Percentiles rank a stretch among this genome's conserved stretches.
These are phyloP conservation scores for Halcyon malimbica DNA, from an alignment of 2,113 vertebrate genomes.

Conservation along the genomic window DNA sequence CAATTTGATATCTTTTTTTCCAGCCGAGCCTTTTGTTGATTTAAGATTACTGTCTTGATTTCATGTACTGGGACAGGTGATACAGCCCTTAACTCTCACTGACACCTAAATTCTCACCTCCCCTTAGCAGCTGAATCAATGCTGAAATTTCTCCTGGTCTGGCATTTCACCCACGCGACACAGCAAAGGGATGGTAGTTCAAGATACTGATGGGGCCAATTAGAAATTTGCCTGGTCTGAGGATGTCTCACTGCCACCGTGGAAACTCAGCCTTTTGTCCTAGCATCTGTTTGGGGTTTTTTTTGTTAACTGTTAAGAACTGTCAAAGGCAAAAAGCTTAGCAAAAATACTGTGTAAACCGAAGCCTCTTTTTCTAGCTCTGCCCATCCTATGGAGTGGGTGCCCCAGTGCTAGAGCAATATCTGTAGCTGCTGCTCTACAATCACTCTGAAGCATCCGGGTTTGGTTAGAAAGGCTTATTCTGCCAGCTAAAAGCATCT, in stretches of 20 bases:
- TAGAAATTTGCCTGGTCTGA: neutral
- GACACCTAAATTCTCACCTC: neutral
- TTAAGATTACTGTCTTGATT: conserved; percentile 8
- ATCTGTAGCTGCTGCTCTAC: neutral
- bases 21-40: neutral
- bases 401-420: conserved; percentile 32
- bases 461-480: neutral
- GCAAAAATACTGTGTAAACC: neutral
- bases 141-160: neutral
- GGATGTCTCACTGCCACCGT: neutral
- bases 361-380: conserved; percentile 27
- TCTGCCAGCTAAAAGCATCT: neutral
- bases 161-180: neutral
- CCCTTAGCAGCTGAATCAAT: neutral
- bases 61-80: neutral
- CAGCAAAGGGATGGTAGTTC: neutral
- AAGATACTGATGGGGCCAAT: neutral
- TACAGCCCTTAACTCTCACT: neutral
- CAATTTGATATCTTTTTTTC: neutral
- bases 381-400: conserved; percentile 26
- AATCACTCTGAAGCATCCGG: neutral
- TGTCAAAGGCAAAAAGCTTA: conserved; percentile 28
- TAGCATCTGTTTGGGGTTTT: neutral
- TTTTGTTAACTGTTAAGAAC: neutral
- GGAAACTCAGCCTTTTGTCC: neutral